Evolutionary conservation across 2,113 vertebrate genomes (phyloP).

Genomic region (Scytalopus superciliaris): DNA sequence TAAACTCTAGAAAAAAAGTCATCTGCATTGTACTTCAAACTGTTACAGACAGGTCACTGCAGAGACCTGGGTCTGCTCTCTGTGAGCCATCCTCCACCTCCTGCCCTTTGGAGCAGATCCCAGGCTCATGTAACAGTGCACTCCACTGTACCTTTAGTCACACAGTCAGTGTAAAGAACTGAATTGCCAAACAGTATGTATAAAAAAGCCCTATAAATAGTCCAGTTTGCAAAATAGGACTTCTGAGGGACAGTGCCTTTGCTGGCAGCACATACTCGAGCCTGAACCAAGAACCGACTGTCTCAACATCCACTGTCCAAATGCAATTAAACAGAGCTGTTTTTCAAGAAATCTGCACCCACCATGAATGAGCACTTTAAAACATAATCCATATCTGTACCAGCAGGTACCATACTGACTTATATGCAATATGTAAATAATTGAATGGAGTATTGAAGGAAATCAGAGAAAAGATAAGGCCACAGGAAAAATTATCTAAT

Average conservation of each 20-base stretch:
- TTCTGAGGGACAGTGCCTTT: neutral
- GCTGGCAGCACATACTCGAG: neutral
- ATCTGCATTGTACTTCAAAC: neutral
- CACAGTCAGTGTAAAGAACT: neutral
- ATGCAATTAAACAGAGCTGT: neutral
- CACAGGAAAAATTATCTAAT: neutral
- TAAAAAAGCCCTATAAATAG: neutral
- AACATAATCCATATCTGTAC: neutral
- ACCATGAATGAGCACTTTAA: neutral
- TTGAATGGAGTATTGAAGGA: neutral
- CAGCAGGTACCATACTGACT: neutral
- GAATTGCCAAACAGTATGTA: neutral
- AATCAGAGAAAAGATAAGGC: neutral
- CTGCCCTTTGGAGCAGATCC: neutral
- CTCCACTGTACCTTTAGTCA: neutral
- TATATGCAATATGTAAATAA: neutral
- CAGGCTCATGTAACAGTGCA: neutral
- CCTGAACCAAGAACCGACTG: fast-evolving
- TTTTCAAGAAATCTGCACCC: neutral
- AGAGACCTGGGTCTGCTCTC: neutral
- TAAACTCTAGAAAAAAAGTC: neutral
- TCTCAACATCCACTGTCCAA: neutral
- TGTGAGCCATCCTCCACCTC: neutral
- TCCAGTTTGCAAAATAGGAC: neutral
- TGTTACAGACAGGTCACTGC: neutral